Evolutionary conservation across 2,888 invertebrate genomes (phyloP).

Genomic region (Chironomus tentans): DNA sequence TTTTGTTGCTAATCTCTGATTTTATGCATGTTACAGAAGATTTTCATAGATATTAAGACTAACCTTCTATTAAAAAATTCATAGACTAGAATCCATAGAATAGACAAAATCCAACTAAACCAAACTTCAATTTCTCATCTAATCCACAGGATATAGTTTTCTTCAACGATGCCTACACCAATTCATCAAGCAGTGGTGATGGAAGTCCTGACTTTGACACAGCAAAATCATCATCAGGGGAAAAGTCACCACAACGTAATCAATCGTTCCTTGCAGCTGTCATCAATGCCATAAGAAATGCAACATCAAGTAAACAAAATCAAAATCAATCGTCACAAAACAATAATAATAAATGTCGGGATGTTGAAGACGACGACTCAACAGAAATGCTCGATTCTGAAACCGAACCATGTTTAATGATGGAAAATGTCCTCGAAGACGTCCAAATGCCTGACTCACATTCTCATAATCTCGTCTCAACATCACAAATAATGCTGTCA

Average conservation of each 20-base stretch:
- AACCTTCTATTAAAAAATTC: no score
- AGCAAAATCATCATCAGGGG: slow-evolving; percentile 32
- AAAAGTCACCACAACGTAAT: slow-evolving; percentile 51
- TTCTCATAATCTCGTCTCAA: slow-evolving; percentile 58
- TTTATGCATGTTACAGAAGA: no score
- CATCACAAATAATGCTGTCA: slow-evolving; percentile 46
- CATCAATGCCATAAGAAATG: slow-evolving; percentile 58
- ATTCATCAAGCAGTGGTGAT: slow-evolving; percentile 61
- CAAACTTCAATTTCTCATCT: no score
- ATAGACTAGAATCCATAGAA: no score
- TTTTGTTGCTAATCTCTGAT: no score
- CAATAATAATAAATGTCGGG: slow-evolving; percentile 32
- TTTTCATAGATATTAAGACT: no score
- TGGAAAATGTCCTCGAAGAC: slow-evolving; percentile 64
- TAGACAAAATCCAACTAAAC: no score
- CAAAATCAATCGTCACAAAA: slow-evolving; percentile 29
- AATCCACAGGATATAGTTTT: slow-evolving; percentile 57
- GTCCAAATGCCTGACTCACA: slow-evolving; percentile 56
- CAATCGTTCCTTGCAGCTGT: slow-evolving; percentile 63
- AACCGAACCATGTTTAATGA: slow-evolving; percentile 73
- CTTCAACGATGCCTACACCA: slow-evolving; percentile 64
- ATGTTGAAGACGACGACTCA: slow-evolving; percentile 55
- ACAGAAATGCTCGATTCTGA: slow-evolving; percentile 72
- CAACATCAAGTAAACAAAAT: slow-evolving; percentile 36
- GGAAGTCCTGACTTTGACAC: slow-evolving; percentile 51